These are phyloP conservation scores for Myopa tessellatipennis DNA, from an alignment of 2,888 invertebrate species.

Conservation along the genomic window DNA sequence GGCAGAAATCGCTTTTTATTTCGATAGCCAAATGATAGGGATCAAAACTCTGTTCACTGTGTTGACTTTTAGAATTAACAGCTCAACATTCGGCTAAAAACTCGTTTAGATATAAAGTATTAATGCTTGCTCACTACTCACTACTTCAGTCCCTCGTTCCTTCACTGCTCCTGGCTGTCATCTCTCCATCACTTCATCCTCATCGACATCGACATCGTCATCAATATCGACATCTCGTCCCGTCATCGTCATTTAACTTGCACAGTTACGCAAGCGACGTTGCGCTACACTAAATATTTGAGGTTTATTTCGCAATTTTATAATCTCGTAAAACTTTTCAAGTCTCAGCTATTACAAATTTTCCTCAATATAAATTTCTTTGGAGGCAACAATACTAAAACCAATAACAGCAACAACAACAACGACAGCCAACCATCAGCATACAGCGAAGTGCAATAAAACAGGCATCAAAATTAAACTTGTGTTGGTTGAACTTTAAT, in stretches of 20 bases:
- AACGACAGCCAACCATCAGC: background rate
- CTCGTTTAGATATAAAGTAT: too few relatives aligned
- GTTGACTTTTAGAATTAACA: background rate
- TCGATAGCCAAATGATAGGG: background rate
- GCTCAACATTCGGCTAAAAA: background rate
- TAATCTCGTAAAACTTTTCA: conserved; percentile 44
- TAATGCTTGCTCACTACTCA: background rate
- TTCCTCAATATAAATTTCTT: conserved; percentile 27
- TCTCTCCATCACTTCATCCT: background rate
- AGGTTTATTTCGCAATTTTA: conserved; percentile 42
- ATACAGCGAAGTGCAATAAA: conserved; percentile 7
- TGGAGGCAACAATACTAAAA: background rate
- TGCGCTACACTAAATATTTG: conserved; percentile 17
- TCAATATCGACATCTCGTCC: too few relatives aligned
- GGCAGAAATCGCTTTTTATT: background rate
- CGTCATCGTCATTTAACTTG: too few relatives aligned
- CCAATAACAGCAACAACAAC: conserved; percentile 15
- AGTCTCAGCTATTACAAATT: conserved; percentile 33
- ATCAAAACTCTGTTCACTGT: background rate
- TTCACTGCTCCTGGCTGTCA: background rate
- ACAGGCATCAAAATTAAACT: conserved; percentile 19
- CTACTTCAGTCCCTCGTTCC: background rate
- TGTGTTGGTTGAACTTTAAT: background rate
- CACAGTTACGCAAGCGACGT: too few relatives aligned
- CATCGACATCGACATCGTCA: too few relatives aligned